Evolutionary conservation across 2,113 vertebrate species (phyloP).

Genomic region (cat (Felis catus)): F.catus_Fca126_mat1.0 CM031421.1:52407001-52407500

Average conservation of each 20-base stretch:
- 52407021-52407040: not conserved
- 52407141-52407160: not conserved
- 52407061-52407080: not conserved
- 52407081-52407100: not conserved
- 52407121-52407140: not conserved
- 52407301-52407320: not conserved
- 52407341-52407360: not conserved
- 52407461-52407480: not conserved
- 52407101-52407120: not conserved
- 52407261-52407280: not conserved
- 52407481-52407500: not conserved
- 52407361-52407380: not conserved
- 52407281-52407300: not conserved
- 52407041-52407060: not conserved
- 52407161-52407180: not conserved
- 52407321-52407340: not conserved
- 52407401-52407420: not conserved
- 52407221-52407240: not conserved
- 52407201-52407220: not conserved
- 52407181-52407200: not conserved
- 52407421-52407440: not conserved
- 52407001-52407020: not conserved
- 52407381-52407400: not conserved
- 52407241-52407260: not conserved
- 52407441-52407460: not conserved